phyloP scores from a whole-genome alignment of 2,113 vertebrate genomes.

The Pangasianodon hypophthalmus region DNA sequence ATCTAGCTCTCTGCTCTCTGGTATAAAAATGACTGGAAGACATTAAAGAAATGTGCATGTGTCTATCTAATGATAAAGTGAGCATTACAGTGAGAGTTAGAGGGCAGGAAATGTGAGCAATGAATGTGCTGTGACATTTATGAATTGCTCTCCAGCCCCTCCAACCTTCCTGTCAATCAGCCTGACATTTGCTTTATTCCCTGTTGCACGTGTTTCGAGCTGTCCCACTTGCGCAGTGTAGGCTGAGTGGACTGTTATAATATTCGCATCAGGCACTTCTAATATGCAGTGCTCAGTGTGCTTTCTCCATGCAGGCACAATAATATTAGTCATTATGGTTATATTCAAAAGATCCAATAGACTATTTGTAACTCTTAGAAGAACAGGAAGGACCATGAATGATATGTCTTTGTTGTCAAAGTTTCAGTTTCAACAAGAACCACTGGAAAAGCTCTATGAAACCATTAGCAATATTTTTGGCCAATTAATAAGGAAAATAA shows the following conservation, averaged over 20 bases:
- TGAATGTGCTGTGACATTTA: conserved; percentile 40
- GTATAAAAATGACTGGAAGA: conserved; percentile 8
- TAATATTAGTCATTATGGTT: background rate
- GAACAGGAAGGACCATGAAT: background rate
- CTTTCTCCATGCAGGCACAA: background rate
- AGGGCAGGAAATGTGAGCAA: conserved; percentile 23
- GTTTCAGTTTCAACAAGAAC: background rate
- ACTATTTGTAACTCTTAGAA: background rate
- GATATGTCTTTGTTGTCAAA: background rate
- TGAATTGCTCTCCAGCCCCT: conserved; percentile 26
- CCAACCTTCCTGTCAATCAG: conserved; percentile 14
- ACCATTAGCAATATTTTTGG: background rate
- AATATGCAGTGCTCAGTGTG: background rate
- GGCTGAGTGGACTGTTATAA: conserved; percentile 4
- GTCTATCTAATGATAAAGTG: conserved; percentile 25
- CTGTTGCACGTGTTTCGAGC: conserved; percentile 18
- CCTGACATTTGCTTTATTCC: conserved; percentile 29
- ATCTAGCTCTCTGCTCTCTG: conserved; percentile 2
- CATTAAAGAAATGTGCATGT: conserved; percentile 9
- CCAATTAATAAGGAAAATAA: background rate
- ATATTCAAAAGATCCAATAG: background rate
- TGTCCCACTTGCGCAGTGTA: background rate
- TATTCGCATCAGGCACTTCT: background rate
- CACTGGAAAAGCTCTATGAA: background rate
- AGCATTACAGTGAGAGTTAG: conserved; percentile 11